Evolutionary conservation across 2,888 invertebrate genomes (phyloP).

Genomic region (Odiellus spinosus): DNA sequence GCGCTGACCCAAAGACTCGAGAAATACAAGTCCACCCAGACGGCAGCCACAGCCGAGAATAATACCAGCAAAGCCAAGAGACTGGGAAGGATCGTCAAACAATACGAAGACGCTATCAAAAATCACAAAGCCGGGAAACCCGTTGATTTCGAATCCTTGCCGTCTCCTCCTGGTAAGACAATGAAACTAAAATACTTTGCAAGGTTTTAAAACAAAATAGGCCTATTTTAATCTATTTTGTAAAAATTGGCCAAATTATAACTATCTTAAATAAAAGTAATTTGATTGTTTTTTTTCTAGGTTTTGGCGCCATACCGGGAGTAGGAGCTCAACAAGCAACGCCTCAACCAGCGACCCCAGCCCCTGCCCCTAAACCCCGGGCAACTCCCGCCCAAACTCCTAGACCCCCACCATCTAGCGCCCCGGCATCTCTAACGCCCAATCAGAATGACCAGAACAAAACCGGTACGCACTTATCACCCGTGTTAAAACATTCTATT

Average conservation of each 20-base stretch:
- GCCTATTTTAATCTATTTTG: too few species aligned
- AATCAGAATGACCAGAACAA: too few species aligned
- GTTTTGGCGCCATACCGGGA: background rate
- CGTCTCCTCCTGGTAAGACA: slow-evolving; percentile 52
- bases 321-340: background rate
- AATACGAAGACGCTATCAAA: slow-evolving; percentile 74
- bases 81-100: slow-evolving; percentile 74
- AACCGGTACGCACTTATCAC: too few species aligned
- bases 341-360: background rate
- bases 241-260: too few species aligned
- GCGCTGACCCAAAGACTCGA: slow-evolving; percentile 66
- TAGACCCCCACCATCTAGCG: background rate
- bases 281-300: too few species aligned
- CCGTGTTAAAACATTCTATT: too few species aligned
- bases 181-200: background rate
- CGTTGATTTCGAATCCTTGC: slow-evolving; percentile 61
- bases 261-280: too few species aligned
- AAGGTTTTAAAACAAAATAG: background rate
- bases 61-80: slow-evolving; percentile 73
- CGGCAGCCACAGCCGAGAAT: slow-evolving; percentile 54
- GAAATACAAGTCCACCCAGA: slow-evolving; percentile 57
- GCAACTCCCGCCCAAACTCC: slow-evolving; percentile 4
- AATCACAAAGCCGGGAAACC: slow-evolving; percentile 56
- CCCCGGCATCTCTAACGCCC: background rate
- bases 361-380: slow-evolving; percentile 3